phyloP scores from a whole-genome alignment of 2,797 vertebrate genomes.

The Acanthis flammea region DNA sequence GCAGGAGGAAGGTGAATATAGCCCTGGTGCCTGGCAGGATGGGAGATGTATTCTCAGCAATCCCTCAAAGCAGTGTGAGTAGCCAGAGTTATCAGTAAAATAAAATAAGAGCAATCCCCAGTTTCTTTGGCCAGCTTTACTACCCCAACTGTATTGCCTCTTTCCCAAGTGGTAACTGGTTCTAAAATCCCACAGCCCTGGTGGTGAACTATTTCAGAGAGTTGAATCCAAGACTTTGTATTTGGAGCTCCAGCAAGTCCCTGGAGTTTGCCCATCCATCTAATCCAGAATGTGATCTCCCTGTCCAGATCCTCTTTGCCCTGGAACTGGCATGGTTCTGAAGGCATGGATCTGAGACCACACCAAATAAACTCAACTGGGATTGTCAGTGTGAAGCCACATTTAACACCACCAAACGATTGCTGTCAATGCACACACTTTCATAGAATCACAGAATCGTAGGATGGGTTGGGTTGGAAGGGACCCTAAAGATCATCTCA shows the following conservation, averaged over 20 bases:
- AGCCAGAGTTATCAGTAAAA: neutral
- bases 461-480: neutral
- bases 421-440: neutral
- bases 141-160: neutral
- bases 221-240: neutral
- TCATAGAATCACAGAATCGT: neutral
- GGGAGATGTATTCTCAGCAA: neutral
- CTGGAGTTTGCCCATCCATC: neutral
- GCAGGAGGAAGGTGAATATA: neutral
- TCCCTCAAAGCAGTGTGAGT: neutral
- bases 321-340: accelerated
- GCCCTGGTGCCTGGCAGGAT: neutral
- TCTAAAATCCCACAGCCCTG: neutral
- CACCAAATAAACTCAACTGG: accelerated
- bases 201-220: neutral
- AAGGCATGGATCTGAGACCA: neutral
- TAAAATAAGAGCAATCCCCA: neutral
- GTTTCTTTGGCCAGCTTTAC: neutral
- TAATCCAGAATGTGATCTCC: neutral
- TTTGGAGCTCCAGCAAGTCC: neutral
- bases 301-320: neutral
- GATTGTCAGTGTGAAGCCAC: neutral
- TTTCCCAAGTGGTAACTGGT: neutral
- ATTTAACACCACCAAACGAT: neutral
- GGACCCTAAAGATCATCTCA: neutral